phyloP scores from a whole-genome alignment of 1,140 invertebrate genomes.

The Euwallacea similis region DNA sequence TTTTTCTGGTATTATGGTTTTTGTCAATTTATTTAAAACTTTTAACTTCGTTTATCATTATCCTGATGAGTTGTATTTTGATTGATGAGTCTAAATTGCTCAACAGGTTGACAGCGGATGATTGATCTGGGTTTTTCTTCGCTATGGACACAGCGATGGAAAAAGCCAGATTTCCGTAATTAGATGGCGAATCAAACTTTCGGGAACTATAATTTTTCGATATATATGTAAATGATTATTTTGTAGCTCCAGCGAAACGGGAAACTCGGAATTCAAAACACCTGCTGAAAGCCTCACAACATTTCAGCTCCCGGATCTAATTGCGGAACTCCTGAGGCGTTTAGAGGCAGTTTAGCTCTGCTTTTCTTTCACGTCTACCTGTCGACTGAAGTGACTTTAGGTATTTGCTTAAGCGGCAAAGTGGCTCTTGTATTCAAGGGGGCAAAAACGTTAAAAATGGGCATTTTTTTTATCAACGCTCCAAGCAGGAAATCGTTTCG shows the following conservation, averaged over 20 bases:
- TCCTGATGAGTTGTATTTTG: slow-evolving; percentile 4
- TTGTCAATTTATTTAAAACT: not conserved
- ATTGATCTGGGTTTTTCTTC: slow-evolving; percentile 5
- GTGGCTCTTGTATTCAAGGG: too few species aligned
- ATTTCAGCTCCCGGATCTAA: not conserved
- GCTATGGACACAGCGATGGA: not conserved
- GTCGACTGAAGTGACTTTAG: not conserved
- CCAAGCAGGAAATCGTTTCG: too few species aligned
- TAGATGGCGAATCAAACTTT: too few species aligned
- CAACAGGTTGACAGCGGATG: slow-evolving; percentile 6
- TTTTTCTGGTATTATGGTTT: too few species aligned
- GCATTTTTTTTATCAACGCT: too few species aligned
- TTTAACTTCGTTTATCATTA: not conserved
- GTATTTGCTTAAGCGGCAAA: too few species aligned
- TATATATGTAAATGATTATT: too few species aligned
- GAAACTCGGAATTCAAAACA: not conserved
- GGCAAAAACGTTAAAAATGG: too few species aligned
- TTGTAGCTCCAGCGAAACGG: too few species aligned
- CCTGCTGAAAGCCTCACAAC: not conserved
- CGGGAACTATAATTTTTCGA: too few species aligned
- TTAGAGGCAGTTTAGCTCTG: not conserved
- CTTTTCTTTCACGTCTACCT: not conserved
- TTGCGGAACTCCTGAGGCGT: not conserved
- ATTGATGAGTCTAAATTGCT: slow-evolving; percentile 7
- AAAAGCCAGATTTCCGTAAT: too few species aligned